A percentile compares a stretch with the other conserved stretches of the same genome.
Conservation (phyloP, 2,888 invertebrate species). For the Dryomyza anilis region DNA sequence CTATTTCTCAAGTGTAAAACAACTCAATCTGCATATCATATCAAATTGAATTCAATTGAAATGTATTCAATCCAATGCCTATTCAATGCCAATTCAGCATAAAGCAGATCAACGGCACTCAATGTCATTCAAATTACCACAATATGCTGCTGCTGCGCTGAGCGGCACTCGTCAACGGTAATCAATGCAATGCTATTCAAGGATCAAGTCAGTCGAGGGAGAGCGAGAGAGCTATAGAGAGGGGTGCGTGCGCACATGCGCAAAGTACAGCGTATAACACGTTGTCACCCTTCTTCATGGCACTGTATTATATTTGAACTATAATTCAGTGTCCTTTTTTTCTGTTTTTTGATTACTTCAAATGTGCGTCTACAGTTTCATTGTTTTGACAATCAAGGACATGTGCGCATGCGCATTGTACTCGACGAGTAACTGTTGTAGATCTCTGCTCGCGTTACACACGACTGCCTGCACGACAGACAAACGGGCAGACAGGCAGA, state of each 20-base stretch:
- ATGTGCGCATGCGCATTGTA: conserved; percentile 37
- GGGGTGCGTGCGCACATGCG: not conserved
- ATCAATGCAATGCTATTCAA: not conserved
- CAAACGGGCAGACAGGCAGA: not conserved
- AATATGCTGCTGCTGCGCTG: not conserved
- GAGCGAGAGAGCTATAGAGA: not conserved
- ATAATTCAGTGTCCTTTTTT: not conserved
- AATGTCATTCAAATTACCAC: not conserved
- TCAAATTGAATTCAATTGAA: too few species aligned
- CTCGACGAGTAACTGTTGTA: not conserved
- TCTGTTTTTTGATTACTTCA: conserved; percentile 11
- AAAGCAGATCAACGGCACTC: too few species aligned
- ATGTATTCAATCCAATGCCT: too few species aligned
- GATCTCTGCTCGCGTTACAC: not conserved
- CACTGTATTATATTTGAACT: not conserved
- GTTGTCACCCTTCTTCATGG: not conserved
- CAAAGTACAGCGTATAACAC: not conserved
- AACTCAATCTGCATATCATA: too few species aligned
- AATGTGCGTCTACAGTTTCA: conserved; percentile 37
- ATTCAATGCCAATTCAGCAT: too few species aligned
- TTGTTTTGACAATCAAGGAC: conserved; percentile 42
- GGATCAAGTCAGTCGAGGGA: not conserved
- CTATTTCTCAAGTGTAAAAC: too few species aligned
- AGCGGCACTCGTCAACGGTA: not conserved
- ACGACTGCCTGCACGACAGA: not conserved